Conservation (phyloP, 1,140 invertebrate genomes). For the Charaxes varanes region DNA sequence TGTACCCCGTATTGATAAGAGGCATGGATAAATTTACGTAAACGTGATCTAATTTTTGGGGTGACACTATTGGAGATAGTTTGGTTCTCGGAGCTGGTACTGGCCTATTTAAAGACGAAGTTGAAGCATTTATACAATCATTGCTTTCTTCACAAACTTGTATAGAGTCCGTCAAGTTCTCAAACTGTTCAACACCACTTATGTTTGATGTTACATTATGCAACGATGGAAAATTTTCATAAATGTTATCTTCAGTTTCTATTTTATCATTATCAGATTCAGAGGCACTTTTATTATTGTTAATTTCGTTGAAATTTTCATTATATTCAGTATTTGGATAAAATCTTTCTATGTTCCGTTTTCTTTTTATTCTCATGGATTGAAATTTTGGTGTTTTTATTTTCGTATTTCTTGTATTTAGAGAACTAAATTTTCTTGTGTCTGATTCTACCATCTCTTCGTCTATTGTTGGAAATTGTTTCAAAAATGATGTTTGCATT, state of each 20-base stretch:
- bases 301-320: slow-evolving; percentile 65
- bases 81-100: slow-evolving; percentile 62
- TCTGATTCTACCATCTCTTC: slow-evolving; percentile 45
- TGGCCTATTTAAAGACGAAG: slow-evolving; percentile 48
- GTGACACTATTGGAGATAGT: slow-evolving; percentile 43
- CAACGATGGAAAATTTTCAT: slow-evolving; percentile 55
- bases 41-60: slow-evolving; percentile 55
- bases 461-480: slow-evolving; percentile 63
- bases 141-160: slow-evolving; percentile 59
- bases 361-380: slow-evolving; percentile 66
- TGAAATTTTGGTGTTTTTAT: slow-evolving; percentile 49
- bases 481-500: slow-evolving; percentile 55
- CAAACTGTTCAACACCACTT: slow-evolving; percentile 56
- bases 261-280: slow-evolving; percentile 41
- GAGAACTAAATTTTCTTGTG: slow-evolving; percentile 51
- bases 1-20: slow-evolving; percentile 46
- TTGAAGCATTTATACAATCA: slow-evolving; percentile 36
- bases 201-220: slow-evolving; percentile 50
- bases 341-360: slow-evolving; percentile 67
- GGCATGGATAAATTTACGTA: slow-evolving; percentile 68
- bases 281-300: slow-evolving; percentile 51
- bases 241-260: slow-evolving; percentile 44
- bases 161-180: slow-evolving; percentile 72
- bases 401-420: slow-evolving; percentile 52
- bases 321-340: slow-evolving; percentile 69